Percentiles rank a stretch among this genome's conserved stretches.
These are phyloP conservation scores for Poecile montanus DNA, from an alignment of 2,797 vertebrate species.

Conservation along the genomic window DNA sequence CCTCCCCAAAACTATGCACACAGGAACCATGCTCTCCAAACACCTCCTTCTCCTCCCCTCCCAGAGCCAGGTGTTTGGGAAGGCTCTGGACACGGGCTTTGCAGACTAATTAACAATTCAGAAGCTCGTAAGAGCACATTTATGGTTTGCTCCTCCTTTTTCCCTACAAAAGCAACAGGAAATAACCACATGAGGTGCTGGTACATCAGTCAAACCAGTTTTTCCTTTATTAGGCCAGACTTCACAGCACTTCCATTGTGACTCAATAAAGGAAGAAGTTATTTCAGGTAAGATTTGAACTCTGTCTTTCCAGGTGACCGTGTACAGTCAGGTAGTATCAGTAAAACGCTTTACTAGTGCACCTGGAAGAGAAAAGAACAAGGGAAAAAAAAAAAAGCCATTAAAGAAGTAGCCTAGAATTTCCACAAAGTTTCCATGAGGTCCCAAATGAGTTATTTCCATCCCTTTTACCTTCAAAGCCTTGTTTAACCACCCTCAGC, in stretches of 20 bases:
- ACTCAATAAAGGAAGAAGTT: slow-evolving; percentile 76
- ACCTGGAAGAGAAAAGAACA: slow-evolving; percentile 60
- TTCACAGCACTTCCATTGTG: slow-evolving; percentile 51
- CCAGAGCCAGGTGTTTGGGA: background rate
- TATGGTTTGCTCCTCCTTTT: background rate
- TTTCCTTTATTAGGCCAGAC: slow-evolving; percentile 79
- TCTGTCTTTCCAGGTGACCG: slow-evolving; percentile 66
- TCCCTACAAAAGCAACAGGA: background rate
- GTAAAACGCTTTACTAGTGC: slow-evolving; percentile 37
- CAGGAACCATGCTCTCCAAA: accelerated
- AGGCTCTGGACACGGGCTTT: background rate
- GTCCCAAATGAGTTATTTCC: background rate
- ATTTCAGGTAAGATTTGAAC: slow-evolving; percentile 67
- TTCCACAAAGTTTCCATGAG: background rate
- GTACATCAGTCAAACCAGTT: slow-evolving; percentile 65
- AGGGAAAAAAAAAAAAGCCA: background rate
- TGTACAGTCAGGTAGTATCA: slow-evolving; percentile 65
- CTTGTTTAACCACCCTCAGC: background rate
- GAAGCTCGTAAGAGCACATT: background rate
- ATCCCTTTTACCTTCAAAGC: background rate
- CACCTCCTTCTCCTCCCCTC: background rate
- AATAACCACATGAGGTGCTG: background rate
- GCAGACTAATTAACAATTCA: background rate
- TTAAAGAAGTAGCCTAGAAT: background rate
- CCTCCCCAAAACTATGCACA: background rate